Evolutionary conservation across 2,113 vertebrate genomes (phyloP).

Genomic region (Stercorarius parasiticus): DNA sequence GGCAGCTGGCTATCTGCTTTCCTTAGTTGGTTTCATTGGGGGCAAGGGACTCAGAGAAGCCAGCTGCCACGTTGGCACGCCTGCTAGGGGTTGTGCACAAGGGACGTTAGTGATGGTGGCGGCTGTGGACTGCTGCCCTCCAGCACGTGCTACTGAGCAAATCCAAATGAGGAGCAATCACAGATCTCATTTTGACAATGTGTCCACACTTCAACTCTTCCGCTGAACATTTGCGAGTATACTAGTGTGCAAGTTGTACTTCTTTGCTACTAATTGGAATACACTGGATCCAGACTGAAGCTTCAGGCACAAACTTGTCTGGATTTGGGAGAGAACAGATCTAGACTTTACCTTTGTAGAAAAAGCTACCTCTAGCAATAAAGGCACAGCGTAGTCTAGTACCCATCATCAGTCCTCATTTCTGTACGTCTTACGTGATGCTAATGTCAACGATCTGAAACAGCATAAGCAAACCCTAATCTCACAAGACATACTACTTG

Average conservation of each 20-base stretch:
- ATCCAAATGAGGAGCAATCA: background rate
- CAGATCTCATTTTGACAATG: background rate
- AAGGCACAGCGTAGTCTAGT: background rate
- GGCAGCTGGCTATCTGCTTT: background rate
- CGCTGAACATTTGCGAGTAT: background rate
- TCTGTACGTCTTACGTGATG: background rate
- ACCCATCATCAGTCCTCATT: background rate
- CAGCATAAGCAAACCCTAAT: background rate
- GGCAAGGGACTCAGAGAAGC: background rate
- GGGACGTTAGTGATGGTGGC: background rate
- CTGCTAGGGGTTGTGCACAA: background rate
- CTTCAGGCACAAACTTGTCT: background rate
- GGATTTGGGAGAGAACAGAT: background rate
- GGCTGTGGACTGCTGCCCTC: background rate
- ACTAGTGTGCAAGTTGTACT: background rate
- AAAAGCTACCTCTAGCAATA: background rate
- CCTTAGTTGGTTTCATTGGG: background rate
- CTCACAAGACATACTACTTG: background rate
- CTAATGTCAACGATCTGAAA: background rate
- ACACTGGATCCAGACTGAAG: background rate
- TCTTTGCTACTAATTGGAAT: background rate
- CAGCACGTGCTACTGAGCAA: background rate
- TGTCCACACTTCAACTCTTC: background rate
- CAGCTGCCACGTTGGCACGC: background rate
- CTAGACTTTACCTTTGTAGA: background rate